Base-by-base conservation (phyloP, 2,888 invertebrate genomes). In the Ichneumon xanthorius region DNA sequence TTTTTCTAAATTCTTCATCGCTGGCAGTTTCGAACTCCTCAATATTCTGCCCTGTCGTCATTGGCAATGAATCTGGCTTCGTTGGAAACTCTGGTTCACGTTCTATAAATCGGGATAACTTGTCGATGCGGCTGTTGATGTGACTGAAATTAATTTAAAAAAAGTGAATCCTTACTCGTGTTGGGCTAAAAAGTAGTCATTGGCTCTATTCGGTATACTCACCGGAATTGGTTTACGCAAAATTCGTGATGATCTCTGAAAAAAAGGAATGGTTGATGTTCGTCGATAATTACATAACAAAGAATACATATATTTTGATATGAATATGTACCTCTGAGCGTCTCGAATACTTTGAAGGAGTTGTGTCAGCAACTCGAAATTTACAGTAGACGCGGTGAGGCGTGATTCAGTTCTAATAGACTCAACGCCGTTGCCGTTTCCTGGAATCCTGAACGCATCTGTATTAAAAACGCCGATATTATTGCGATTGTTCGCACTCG, bases 221-320 rank as follows among this genome's bases (percentile, higher is more conserved):
- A 71, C 72, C 72, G 72, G 14, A 71, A 71, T 71, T 71, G 50
- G 26, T 50, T 71, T 6, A 48, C 50, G 50, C 50, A 71, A 37
- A 19, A 71, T 50, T 48, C 16, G 50, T 71, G 72, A 71, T 71
- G 72, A 50, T 48, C 72, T 71, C 72, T 71, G 72, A 22, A 71
- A 50, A 71, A 55, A 71, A n/a, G 22, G 19, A 33, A 40, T 16
- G 5, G n/a, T 16, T n/a, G 53, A 48, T n/a, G 2, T 53, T 1
- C 53, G n/a, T 53, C 14, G 16, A 53, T 53, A 53, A 53, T 53
- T 53, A 53, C 53, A 53, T n/a, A 0, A 48, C 2, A 14, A 48
- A 7, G 7, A 48, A 48, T 9, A 48, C 2, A 48, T 48, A 48
- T 14, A 48, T 48, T 48, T 53, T 4, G 5, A 53, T 53, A 53